These are phyloP conservation scores for Sphaerophoria taeniata DNA, from an alignment of 2,888 invertebrate genomes.

Conservation along the genomic window DNA sequence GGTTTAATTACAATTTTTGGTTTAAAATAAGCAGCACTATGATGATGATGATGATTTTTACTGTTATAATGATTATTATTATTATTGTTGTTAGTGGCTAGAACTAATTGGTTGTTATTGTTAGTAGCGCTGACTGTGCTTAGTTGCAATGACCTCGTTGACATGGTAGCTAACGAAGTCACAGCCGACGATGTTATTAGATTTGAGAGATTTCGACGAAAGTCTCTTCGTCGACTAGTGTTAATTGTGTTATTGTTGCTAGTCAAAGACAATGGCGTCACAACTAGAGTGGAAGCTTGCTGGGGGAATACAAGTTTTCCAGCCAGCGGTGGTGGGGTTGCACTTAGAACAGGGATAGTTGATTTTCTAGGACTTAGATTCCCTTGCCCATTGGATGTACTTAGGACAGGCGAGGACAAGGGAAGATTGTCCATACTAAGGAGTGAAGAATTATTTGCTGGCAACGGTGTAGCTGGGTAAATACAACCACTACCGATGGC, in stretches of 20 bases:
- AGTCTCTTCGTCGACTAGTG: slow-evolving; percentile 65
- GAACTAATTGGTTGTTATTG: slow-evolving; percentile 72
- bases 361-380: slow-evolving; percentile 78
- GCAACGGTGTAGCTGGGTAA: slow-evolving; percentile 70
- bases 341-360: slow-evolving; percentile 60
- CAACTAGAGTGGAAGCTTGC: slow-evolving; percentile 42
- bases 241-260: slow-evolving; percentile 77
- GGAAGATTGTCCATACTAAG: slow-evolving; percentile 77
- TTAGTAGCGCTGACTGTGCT: slow-evolving; percentile 60
- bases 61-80: slow-evolving; percentile 75
- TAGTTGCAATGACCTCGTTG: slow-evolving; percentile 74
- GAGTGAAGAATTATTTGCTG: slow-evolving; percentile 76
- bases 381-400: slow-evolving; percentile 79
- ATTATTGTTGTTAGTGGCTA: slow-evolving; percentile 68
- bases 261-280: slow-evolving; percentile 33
- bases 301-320: slow-evolving; percentile 36
- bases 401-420: slow-evolving; percentile 77
- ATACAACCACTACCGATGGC: slow-evolving; percentile 78
- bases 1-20: slow-evolving; percentile 83
- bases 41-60: slow-evolving; percentile 75
- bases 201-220: slow-evolving; percentile 66
- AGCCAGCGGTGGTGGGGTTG: slow-evolving; percentile 58
- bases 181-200: slow-evolving; percentile 76
- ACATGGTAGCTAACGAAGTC: slow-evolving; percentile 73
- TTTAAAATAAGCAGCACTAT: slow-evolving; percentile 76